A percentile compares a stretch with the other conserved stretches of the same genome.
phyloP scores from a whole-genome alignment of 2,113 vertebrate species.

The Butastur rufipennis region DNA sequence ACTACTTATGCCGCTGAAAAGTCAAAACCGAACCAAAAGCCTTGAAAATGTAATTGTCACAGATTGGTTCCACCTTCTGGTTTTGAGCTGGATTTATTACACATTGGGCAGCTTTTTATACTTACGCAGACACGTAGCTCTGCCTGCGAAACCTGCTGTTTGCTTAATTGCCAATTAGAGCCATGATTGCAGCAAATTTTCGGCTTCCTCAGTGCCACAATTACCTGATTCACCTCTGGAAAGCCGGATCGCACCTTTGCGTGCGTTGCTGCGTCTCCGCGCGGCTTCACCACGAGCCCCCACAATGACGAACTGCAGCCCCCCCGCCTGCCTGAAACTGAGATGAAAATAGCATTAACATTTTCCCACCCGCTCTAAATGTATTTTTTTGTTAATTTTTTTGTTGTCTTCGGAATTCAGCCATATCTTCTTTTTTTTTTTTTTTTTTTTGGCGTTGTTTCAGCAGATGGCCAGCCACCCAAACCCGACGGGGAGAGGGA shows the following conservation, averaged over 20 bases:
- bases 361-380: neutral
- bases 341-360: neutral
- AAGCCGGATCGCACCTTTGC: neutral
- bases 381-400: neutral
- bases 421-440: neutral
- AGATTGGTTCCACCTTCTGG: neutral
- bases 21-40: neutral
- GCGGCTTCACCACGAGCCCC: neutral
- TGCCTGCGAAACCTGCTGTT: neutral
- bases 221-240: neutral
- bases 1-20: neutral
- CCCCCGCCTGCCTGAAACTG: neutral
- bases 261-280: neutral
- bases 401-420: neutral
- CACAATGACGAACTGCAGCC: neutral
- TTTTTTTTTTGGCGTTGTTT: constrained; percentile 3
- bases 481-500: constrained; percentile 76
- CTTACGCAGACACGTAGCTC: neutral
- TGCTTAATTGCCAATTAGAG: constrained; percentile 30
- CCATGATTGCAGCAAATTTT: constrained; percentile 3
- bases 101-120: neutral
- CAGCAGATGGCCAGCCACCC: constrained; percentile 79
- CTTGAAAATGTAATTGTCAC: neutral
- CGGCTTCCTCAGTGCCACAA: neutral
- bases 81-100: neutral